phyloP scores from a whole-genome alignment of 2,797 vertebrate genomes.

The Gadopsis marmoratus region DNA sequence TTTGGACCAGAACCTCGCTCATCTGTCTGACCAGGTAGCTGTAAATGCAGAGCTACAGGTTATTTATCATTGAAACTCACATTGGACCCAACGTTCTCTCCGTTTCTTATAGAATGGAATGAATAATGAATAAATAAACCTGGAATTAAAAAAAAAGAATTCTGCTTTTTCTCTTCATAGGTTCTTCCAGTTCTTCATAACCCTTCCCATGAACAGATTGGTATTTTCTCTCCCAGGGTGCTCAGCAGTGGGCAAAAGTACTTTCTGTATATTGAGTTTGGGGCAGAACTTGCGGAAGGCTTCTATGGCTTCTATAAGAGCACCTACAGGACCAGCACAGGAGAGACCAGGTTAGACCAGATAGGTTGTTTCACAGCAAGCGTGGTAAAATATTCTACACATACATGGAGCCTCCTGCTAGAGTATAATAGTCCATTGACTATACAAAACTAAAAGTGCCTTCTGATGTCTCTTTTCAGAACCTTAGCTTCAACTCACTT shows the following conservation, averaged over 20 bases:
- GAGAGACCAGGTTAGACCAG: slow-evolving; percentile 80
- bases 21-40: slow-evolving; percentile 78
- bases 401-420: neutral
- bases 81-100: neutral
- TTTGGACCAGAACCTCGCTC: slow-evolving; percentile 72
- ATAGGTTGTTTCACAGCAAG: neutral
- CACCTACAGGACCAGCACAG: slow-evolving; percentile 80
- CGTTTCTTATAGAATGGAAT: neutral
- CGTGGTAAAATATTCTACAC: neutral
- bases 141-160: neutral
- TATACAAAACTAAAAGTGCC: neutral
- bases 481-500: slow-evolving; percentile 85
- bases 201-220: slow-evolving; percentile 86
- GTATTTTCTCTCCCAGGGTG: slow-evolving; percentile 85
- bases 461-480: slow-evolving; percentile 61
- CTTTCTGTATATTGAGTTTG: slow-evolving; percentile 84
- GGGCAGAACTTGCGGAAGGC: slow-evolving; percentile 79
- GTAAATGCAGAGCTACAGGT: neutral
- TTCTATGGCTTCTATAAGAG: slow-evolving; percentile 89
- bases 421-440: neutral
- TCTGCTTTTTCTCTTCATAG: slow-evolving; percentile 40
- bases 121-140: neutral
- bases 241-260: slow-evolving; percentile 84
- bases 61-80: neutral
- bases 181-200: slow-evolving; percentile 85